Conservation (phyloP, 2,797 vertebrate species). For the Spinus pinus region DNA sequence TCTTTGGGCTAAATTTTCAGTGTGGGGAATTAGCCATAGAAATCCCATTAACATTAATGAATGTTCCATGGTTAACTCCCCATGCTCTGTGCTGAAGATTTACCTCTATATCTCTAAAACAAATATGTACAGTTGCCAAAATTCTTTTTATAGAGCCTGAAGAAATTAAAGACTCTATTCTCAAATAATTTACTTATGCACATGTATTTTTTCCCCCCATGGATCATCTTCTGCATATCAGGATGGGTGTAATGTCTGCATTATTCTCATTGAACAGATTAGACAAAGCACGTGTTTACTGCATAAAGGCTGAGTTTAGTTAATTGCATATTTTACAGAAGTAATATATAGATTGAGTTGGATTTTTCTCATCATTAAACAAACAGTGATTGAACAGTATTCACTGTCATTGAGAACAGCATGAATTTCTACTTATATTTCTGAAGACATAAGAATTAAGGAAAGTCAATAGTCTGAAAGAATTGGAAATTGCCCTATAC, state of each 20-base stretch:
- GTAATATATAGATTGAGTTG: background rate
- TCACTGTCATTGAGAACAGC: background rate
- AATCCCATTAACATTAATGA: constrained; percentile 66
- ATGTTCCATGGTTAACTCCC: constrained; percentile 59
- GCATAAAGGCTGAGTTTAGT: constrained; percentile 8
- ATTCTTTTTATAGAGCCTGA: constrained; percentile 39
- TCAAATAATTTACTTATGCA: constrained; percentile 48
- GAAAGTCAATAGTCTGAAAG: background rate
- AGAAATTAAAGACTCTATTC: constrained; percentile 55
- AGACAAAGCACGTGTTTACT: constrained; percentile 51
- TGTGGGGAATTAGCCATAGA: constrained; percentile 63
- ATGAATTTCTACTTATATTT: background rate
- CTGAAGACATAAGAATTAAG: background rate
- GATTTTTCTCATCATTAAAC: constrained; percentile 22
- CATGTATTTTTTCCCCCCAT: background rate
- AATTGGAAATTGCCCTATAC: background rate
- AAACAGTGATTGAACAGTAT: background rate
- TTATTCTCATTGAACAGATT: constrained; percentile 67
- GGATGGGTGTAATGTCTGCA: constrained; percentile 47
- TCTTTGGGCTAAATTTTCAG: constrained; percentile 69
- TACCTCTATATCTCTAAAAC: constrained; percentile 63
- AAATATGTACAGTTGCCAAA: constrained; percentile 40
- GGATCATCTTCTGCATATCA: constrained; percentile 39
- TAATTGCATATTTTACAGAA: constrained; percentile 42
- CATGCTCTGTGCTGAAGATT: constrained; percentile 39